phyloP scores from a whole-genome alignment of 2,888 invertebrate species.

The Catocala sponsa region DNA sequence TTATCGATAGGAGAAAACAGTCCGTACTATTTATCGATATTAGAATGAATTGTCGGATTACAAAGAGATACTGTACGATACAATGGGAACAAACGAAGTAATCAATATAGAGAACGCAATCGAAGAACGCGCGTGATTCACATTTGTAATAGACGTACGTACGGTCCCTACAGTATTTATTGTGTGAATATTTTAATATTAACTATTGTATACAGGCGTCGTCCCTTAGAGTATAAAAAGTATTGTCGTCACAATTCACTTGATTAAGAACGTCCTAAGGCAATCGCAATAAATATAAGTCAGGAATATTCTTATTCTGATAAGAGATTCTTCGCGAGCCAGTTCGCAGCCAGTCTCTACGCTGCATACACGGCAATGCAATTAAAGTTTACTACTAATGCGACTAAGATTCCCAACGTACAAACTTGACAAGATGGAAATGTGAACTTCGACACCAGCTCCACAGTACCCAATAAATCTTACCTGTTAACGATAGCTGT shows the following conservation, averaged over 20 bases:
- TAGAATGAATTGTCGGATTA: constrained; percentile 53
- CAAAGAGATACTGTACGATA: constrained; percentile 42
- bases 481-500: constrained; percentile 23
- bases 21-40: constrained; percentile 58
- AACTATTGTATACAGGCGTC: constrained; percentile 21
- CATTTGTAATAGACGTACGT: constrained; percentile 43
- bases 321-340: constrained; percentile 19
- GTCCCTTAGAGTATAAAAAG: not conserved
- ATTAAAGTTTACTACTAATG: constrained; percentile 41
- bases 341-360: constrained; percentile 17
- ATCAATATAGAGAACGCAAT: constrained; percentile 53
- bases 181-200: constrained; percentile 45
- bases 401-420: constrained; percentile 34
- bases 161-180: constrained; percentile 35
- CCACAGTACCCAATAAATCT: constrained; percentile 32
- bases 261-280: constrained; percentile 22
- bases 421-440: constrained; percentile 21
- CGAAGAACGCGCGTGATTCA: constrained; percentile 48
- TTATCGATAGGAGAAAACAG: constrained; percentile 67
- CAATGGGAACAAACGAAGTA: constrained; percentile 57
- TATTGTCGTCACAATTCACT: constrained; percentile 18
- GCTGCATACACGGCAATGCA: constrained; percentile 34
- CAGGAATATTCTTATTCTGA: constrained; percentile 15
- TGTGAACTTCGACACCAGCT: constrained; percentile 54
- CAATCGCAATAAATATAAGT: constrained; percentile 28